These are phyloP conservation scores for Cinclus cinclus DNA, from an alignment of 2,113 vertebrate species.

Conservation along the genomic window DNA sequence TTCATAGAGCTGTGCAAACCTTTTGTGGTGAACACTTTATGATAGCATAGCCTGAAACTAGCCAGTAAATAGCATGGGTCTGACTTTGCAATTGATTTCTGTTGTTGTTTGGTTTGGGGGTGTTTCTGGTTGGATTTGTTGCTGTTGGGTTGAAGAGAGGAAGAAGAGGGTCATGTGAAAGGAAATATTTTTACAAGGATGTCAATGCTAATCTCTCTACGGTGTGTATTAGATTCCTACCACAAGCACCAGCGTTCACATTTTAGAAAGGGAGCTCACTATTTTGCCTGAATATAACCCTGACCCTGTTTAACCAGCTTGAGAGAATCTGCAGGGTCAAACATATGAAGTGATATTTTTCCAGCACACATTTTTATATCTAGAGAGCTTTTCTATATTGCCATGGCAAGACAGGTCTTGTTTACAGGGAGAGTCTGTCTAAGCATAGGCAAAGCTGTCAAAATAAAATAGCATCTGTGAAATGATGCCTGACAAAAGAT, in stretches of 20 bases:
- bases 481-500: slow-evolving; percentile 13
- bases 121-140: background rate
- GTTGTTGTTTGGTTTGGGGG: background rate
- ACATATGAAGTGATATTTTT: background rate
- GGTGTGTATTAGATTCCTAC: background rate
- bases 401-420: background rate
- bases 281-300: background rate
- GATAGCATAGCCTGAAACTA: background rate
- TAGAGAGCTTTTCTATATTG: background rate
- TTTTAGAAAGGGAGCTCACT: background rate
- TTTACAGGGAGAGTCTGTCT: background rate
- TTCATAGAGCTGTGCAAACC: background rate
- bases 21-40: background rate
- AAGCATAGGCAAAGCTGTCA: background rate
- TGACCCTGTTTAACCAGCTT: background rate
- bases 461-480: background rate
- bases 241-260: accelerated
- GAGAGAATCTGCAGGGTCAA: background rate
- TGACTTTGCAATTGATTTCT: background rate
- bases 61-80: background rate
- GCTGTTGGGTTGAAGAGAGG: background rate
- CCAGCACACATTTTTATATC: background rate
- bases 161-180: background rate
- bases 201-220: background rate
- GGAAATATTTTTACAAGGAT: background rate